A percentile compares a stretch with the other conserved stretches of the same genome.
phyloP scores from a whole-genome alignment of 2,113 vertebrate species.

The Microtus richardsoni region DNA sequence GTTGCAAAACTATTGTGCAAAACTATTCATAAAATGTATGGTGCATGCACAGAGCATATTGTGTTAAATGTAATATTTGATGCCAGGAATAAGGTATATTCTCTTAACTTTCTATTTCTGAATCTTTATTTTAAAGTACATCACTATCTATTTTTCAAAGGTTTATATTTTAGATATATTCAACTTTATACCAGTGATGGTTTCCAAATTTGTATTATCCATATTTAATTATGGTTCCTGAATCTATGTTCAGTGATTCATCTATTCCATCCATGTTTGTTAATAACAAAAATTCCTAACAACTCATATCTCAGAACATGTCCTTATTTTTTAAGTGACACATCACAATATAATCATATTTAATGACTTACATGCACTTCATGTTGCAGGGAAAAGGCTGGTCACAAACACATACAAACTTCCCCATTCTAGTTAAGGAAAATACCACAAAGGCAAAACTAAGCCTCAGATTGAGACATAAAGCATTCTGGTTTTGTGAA shows the following conservation, averaged over 20 bases:
- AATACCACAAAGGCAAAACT: not conserved
- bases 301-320: not conserved
- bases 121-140: not conserved
- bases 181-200: not conserved
- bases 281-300: not conserved
- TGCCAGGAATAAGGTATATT: not conserved
- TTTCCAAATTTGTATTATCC: too few species aligned
- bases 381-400: not conserved
- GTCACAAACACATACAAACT: not conserved
- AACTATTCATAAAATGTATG: not conserved
- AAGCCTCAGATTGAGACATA: not conserved
- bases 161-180: not conserved
- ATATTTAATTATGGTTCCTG: not conserved
- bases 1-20: not conserved
- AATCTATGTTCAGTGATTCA: not conserved
- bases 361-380: not conserved
- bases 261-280: not conserved
- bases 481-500: not conserved
- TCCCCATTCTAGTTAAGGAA: not conserved
- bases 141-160: not conserved
- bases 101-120: not conserved
- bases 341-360: too few species aligned
- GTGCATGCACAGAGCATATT: not conserved
- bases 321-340: not conserved
- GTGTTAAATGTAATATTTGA: not conserved